phyloP scores from a whole-genome alignment of 2,888 invertebrate species.

The Dasypolia templi region DNA sequence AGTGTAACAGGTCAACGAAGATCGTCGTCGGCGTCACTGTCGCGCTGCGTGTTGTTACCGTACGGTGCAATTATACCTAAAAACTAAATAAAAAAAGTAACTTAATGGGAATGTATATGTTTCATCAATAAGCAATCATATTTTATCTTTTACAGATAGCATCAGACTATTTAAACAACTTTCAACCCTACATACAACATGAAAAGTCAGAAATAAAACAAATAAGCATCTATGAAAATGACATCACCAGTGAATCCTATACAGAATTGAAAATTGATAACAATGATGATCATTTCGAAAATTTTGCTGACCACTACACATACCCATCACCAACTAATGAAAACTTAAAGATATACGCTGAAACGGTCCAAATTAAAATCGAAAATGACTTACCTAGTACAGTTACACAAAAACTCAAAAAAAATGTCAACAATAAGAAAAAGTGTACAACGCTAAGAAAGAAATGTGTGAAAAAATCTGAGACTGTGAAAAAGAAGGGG shows the following conservation, averaged over 20 bases:
- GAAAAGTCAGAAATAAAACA: slow-evolving; percentile 1
- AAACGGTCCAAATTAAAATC: slow-evolving; percentile 26
- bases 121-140: too few relatives aligned
- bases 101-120: too few relatives aligned
- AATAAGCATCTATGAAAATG: background rate
- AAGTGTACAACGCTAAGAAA: background rate
- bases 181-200: slow-evolving; percentile 5
- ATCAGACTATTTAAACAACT: slow-evolving; percentile 29
- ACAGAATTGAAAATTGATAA: background rate
- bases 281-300: background rate
- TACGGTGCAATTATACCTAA: too few relatives aligned
- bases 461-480: background rate
- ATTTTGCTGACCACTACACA: background rate
- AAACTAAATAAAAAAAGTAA: too few relatives aligned
- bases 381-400: background rate
- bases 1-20: too few relatives aligned
- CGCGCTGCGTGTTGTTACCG: too few relatives aligned
- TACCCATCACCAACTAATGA: background rate
- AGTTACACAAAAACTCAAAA: background rate
- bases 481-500: slow-evolving; percentile 1
- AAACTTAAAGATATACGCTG: slow-evolving; percentile 28
- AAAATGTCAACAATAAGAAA: background rate
- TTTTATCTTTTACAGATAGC: slow-evolving; percentile 45
- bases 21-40: too few relatives aligned
- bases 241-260: background rate